Evolutionary conservation across 2,113 vertebrate species (phyloP).

Genomic region (Cygnus buccinator): DNA sequence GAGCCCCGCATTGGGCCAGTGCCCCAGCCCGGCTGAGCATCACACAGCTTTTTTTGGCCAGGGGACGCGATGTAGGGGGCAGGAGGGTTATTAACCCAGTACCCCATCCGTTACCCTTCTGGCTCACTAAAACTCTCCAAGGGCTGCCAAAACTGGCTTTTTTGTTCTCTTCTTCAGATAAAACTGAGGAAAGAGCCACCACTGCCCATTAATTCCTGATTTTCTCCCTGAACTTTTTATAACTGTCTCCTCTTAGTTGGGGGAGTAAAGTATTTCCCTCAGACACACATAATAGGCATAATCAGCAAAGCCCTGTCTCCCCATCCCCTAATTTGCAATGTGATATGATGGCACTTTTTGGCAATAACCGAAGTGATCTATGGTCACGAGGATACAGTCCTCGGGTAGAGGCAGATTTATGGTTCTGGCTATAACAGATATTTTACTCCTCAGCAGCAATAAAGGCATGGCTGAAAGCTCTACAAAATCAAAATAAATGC

Average conservation of each 20-base stretch:
- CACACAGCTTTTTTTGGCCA: neutral
- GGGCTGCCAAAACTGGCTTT: neutral
- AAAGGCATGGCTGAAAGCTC: conserved; percentile 73
- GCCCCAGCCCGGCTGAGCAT: neutral
- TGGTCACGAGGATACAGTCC: conserved; percentile 36
- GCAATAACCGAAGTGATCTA: conserved; percentile 65
- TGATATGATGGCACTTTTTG: conserved; percentile 59
- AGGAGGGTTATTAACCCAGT: neutral
- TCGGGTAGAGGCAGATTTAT: conserved; percentile 66
- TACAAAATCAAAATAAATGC: conserved; percentile 76
- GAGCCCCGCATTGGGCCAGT: neutral
- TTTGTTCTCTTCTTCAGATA: neutral
- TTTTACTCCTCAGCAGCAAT: conserved; percentile 73
- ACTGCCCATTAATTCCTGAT: neutral
- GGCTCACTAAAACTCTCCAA: neutral
- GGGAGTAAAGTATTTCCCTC: conserved; percentile 33
- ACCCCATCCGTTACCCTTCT: neutral
- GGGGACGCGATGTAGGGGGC: neutral
- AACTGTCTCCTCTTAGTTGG: neutral
- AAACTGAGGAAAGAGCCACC: neutral
- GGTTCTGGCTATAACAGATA: conserved; percentile 60
- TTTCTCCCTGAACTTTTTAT: conserved; percentile 16
- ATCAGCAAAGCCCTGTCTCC: conserved; percentile 18
- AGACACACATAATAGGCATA: neutral
- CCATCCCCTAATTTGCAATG: conserved; percentile 54